Evolutionary conservation across 2,797 vertebrate genomes (phyloP), one percentile per base, ranked within the genome.

Genomic region (Sebastes taczanowskii): DNA sequence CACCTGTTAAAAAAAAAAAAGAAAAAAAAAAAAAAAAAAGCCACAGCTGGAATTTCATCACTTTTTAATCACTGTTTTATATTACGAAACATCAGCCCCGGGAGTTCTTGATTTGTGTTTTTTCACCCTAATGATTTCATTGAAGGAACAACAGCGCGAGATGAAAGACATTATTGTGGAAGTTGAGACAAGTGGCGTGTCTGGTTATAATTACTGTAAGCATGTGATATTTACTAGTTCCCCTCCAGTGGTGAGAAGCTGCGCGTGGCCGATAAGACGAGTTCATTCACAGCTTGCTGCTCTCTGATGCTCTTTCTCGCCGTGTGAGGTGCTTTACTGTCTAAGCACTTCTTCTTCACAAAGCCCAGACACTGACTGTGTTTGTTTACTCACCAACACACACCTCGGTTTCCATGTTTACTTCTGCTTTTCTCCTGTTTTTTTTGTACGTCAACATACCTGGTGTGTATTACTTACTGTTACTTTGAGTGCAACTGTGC

Each of bases 201-300:
- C 88, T 92, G 82, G 59, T 90, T 91, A 87, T 94, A 91, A 94
- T 94, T 88, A 49, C 42, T 49, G 42, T 49, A 92, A 88, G 70
- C 88, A 86, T 93, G 90, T 92, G 93, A 93, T 94, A 91, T 92
- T 95, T 89, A 83, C 87, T 77, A 85, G 91, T 91, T 92, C 88
- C 82, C 92, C 87, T 91, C 88, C 81, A 88, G 87, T 91, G 82
- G 84, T 73, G 69, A 76, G 53, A 85, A 91, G 91, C 89, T 93
- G 92, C 53, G 71, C 64, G 11, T 73, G 77, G 79, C 88, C 88
- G 90, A 91, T 91, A 89, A 91, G 87, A 89, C 78, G 76, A 6
- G 74, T 85, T 91, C 82, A 89, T 92, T 92, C 91, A 89, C 84
- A 89, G 86, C 86, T 67, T 29, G 56, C 60, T 72, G 56, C 76